Base-by-base conservation (phyloP, 1,140 invertebrate species). In the Charaxes varanes region DNA sequence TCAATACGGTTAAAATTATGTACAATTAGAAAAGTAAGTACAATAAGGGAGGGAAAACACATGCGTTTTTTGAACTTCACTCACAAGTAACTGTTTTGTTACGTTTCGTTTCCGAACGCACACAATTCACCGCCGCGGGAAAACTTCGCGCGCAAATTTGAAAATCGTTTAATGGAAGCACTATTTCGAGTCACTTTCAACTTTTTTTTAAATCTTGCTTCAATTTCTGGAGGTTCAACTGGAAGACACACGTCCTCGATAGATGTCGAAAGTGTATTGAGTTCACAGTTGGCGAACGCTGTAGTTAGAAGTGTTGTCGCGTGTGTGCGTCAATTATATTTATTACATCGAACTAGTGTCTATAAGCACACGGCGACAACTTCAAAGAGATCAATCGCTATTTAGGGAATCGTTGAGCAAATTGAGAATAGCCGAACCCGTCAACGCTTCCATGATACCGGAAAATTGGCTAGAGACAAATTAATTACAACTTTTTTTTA, bases 361-460 rank as follows among this genome's bases (percentile, higher is more conserved):
- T 77, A 73, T 80, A 74, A 79, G 73, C 67, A 76, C 42, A 48
- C 68, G 69, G 72, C 60, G 58, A 61, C 36, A 47, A 45, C 77
- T 65, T 82, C 77, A 82, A 82, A 82, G 77, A 55, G 62, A 77
- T 82, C 74, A 65, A 81, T 73, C 53, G 59, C 63, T 71, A 68
- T 73, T 79, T 69, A 54, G 59, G 45, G 65, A 59, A 65, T 68
- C 63, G 63, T 65, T 67, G 54, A 41, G 53, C 46, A 37, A 38
- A 55, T 54, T 53, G 46, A 49, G 32, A 33, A 33, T 37, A 37
- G 40, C 24, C 38, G 42, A 43, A 43, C 16, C 38, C 46, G 45
- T 40, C 33, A 22, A 13, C 31, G 19, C 38, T 57, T 64, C 42
- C 51, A 36, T 36, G 30, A 36, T 48, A 22, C 30, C 43, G 33